A percentile compares a stretch with the other conserved stretches of the same genome.
Evolutionary conservation across 2,888 invertebrate genomes (phyloP).

Genomic region (Epinotia brunnichana): DNA sequence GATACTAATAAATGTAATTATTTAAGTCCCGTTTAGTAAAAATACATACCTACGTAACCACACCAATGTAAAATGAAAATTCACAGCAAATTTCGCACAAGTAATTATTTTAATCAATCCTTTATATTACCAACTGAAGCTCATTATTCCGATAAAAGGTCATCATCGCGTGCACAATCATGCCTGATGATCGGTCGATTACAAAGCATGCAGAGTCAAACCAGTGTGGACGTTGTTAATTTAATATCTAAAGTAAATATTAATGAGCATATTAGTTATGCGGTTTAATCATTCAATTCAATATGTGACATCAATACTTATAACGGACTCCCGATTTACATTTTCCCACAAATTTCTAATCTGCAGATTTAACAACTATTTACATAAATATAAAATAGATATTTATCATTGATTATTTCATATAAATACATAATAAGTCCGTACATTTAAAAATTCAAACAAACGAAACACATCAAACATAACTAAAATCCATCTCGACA

Average conservation of each 20-base stretch:
- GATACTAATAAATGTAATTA: no score
- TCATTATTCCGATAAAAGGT: slow-evolving; percentile 5
- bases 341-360: no score
- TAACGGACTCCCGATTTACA: not conserved
- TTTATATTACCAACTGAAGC: not conserved
- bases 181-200: slow-evolving; percentile 1
- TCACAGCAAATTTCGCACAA: not conserved
- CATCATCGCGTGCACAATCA: slow-evolving; percentile 14
- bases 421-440: no score
- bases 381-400: no score
- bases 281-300: not conserved
- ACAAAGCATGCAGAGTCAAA: not conserved
- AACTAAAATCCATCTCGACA: no score
- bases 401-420: no score
- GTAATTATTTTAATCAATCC: not conserved
- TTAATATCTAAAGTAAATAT: slow-evolving; percentile 18
- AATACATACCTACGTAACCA: no score
- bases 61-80: not conserved
- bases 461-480: no score
- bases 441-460: no score
- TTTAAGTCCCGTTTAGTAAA: no score
- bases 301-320: not conserved
- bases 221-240: not conserved
- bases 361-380: no score
- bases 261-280: slow-evolving; percentile 2